Percentiles rank a stretch among this genome's conserved stretches.
phyloP scores from a whole-genome alignment of 2,888 invertebrate species.

The Volucella bombylans region DNA sequence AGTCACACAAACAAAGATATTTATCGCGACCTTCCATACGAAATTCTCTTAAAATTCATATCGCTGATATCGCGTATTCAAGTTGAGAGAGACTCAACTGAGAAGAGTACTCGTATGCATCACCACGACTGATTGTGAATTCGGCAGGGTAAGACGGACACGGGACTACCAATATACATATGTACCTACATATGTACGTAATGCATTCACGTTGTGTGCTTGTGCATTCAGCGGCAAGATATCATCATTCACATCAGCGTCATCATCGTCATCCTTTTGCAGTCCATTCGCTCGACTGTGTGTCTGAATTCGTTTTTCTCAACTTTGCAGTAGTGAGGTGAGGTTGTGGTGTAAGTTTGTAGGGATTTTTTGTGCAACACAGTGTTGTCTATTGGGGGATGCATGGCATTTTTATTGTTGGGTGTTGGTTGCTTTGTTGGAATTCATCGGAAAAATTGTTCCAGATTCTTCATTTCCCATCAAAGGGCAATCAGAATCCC shows the following conservation, averaged over 20 bases:
- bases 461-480: too few relatives aligned
- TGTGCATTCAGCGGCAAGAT: constrained; percentile 60
- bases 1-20: constrained; percentile 66
- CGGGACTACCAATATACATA: too few relatives aligned
- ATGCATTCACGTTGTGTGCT: constrained; percentile 35
- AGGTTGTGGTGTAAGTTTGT: constrained; percentile 4
- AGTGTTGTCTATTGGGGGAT: constrained; percentile 43
- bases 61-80: constrained; percentile 64
- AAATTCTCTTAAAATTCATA: constrained; percentile 72
- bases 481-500: too few relatives aligned
- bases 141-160: too few relatives aligned
- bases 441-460: constrained; percentile 32
- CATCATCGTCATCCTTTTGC: constrained; percentile 63
- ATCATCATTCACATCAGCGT: constrained; percentile 69
- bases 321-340: neutral
- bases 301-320: neutral
- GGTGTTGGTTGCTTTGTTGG: constrained; percentile 21
- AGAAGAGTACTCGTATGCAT: too few relatives aligned
- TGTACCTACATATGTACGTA: too few relatives aligned
- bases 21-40: constrained; percentile 64
- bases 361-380: constrained; percentile 58
- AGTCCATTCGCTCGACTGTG: constrained; percentile 36
- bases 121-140: too few relatives aligned
- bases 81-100: neutral
- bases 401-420: constrained; percentile 8